Evolutionary conservation across 2,888 invertebrate species (phyloP).

Genomic region (Camptogramma bilineatum): DNA sequence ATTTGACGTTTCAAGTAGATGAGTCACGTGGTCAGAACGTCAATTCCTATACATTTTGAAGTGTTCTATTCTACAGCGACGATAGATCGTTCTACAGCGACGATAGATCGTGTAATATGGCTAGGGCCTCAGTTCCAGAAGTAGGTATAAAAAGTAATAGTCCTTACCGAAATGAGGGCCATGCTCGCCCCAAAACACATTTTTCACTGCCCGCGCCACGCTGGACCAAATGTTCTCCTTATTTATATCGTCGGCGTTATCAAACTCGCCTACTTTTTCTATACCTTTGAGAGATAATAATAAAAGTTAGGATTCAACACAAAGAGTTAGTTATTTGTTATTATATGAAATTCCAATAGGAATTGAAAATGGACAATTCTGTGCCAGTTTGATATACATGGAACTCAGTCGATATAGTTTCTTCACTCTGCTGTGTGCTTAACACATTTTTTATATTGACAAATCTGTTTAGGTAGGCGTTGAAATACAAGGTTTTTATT

Average conservation of each 20-base stretch:
- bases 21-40: too few relatives aligned
- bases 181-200: constrained; percentile 75
- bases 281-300: constrained; percentile 15
- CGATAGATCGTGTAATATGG: too few relatives aligned
- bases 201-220: constrained; percentile 75
- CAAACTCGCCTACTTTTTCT: constrained; percentile 51
- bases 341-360: background rate
- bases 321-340: background rate
- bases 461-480: too few relatives aligned
- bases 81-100: too few relatives aligned
- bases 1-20: too few relatives aligned
- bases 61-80: too few relatives aligned
- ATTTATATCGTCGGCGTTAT: constrained; percentile 54
- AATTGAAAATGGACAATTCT: background rate
- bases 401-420: too few relatives aligned
- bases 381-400: too few relatives aligned
- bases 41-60: too few relatives aligned
- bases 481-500: too few relatives aligned
- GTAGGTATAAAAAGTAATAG: constrained; percentile 41
- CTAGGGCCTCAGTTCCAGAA: background rate
- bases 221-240: constrained; percentile 79
- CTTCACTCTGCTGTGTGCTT: too few relatives aligned
- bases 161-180: constrained; percentile 57
- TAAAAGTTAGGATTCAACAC: background rate
- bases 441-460: too few relatives aligned